Percentiles rank a stretch among this genome's conserved stretches.
Conservation (phyloP, 2,797 vertebrate species). For the Cichlasoma orientale region DNA sequence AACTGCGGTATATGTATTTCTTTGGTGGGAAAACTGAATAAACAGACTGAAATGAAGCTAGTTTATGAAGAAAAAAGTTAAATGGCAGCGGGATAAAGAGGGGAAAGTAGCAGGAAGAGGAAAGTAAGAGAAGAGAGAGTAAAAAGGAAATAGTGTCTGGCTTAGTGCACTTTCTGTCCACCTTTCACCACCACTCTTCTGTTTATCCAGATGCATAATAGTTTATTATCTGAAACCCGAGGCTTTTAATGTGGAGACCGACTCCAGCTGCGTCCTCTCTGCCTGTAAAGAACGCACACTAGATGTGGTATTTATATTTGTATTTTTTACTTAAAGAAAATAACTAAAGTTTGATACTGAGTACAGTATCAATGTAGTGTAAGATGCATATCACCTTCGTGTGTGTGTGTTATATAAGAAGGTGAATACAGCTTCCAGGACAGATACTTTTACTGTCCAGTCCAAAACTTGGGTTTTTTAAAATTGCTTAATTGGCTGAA, state of each 20-base stretch:
- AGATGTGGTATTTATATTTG: neutral
- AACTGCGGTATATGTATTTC: neutral
- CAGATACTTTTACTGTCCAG: no score
- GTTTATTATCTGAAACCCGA: conserved; percentile 68
- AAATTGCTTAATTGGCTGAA: no score
- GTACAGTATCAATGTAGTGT: no score
- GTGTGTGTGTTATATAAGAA: no score
- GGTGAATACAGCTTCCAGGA: no score
- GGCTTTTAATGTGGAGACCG: conserved; percentile 30
- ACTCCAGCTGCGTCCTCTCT: conserved; percentile 23
- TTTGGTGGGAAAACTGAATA: conserved; percentile 11
- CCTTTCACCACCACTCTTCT: conserved; percentile 60
- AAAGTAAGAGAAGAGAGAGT: neutral
- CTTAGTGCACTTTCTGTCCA: conserved; percentile 1
- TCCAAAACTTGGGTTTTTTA: no score
- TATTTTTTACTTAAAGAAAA: neutral
- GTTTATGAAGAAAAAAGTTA: conserved; percentile 5
- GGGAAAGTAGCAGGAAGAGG: neutral
- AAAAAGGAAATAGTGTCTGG: conserved; percentile 25
- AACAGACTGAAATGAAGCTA: conserved; percentile 22
- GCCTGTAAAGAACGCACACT: neutral
- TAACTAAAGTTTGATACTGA: neutral
- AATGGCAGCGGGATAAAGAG: neutral
- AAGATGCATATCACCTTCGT: no score
- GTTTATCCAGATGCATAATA: conserved; percentile 74